Conservation (phyloP, 2,113 vertebrate species). For the Globicephala melas region DNA sequence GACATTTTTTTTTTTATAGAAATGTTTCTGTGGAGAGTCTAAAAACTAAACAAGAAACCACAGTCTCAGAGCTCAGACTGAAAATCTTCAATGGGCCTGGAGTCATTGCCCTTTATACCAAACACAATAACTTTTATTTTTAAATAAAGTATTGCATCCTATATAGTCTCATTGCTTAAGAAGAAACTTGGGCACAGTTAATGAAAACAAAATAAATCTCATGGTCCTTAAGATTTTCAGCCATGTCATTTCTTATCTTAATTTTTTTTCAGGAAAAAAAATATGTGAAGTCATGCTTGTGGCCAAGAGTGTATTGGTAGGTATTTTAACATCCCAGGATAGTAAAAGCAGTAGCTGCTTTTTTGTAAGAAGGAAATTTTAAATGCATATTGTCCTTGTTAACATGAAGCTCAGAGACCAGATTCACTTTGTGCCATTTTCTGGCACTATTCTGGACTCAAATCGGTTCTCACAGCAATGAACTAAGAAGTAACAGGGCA, state of each 20-base stretch:
- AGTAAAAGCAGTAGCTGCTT: neutral
- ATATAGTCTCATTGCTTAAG: neutral
- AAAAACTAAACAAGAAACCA: constrained; percentile 45
- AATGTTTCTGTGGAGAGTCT: constrained; percentile 56
- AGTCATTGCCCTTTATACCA: constrained; percentile 43
- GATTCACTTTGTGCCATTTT: neutral
- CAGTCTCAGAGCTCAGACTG: constrained; percentile 43
- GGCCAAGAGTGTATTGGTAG: neutral
- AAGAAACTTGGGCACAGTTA: neutral
- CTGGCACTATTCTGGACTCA: neutral
- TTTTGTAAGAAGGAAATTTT: neutral
- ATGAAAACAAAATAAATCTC: neutral
- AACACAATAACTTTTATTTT: constrained; percentile 62
- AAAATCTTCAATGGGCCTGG: constrained; percentile 63
- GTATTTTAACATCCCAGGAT: neutral
- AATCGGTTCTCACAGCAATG: neutral
- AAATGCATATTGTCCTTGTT: neutral
- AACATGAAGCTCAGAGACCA: neutral
- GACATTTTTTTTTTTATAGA: constrained; percentile 62
- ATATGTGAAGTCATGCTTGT: neutral
- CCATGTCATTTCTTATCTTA: neutral
- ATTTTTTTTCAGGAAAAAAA: neutral
- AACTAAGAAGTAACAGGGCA: neutral
- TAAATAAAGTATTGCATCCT: neutral
- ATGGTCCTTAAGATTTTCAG: neutral